A percentile compares a stretch with the other conserved stretches of the same genome.
These are phyloP conservation scores for Melanostigma gelatinosum DNA, from an alignment of 2,113 vertebrate genomes.

Conservation along the genomic window DNA sequence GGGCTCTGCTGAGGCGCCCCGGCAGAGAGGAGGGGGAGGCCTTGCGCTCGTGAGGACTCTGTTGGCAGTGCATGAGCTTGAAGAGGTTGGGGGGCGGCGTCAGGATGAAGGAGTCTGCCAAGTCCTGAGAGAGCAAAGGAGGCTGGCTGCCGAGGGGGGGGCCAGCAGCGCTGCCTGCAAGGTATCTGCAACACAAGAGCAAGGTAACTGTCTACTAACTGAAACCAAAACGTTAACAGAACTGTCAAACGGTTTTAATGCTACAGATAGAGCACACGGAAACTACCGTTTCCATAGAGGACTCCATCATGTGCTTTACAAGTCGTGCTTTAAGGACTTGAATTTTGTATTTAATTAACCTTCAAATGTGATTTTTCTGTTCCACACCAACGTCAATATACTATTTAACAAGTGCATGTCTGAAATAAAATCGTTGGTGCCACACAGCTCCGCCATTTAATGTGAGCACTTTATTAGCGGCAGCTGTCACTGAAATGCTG, in stretches of 20 bases:
- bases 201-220: constrained; percentile 54
- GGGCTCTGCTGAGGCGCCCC: constrained; percentile 90
- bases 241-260: neutral
- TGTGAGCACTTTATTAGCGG: neutral
- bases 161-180: constrained; percentile 81
- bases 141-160: constrained; percentile 74
- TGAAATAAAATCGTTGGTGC: neutral
- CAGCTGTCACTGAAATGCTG: constrained; percentile 1
- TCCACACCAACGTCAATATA: neutral
- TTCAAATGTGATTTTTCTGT: neutral
- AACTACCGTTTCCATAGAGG: neutral
- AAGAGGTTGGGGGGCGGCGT: constrained; percentile 89
- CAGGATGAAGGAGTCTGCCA: constrained; percentile 83
- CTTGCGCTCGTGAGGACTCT: constrained; percentile 83
- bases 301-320: neutral
- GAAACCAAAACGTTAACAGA: constrained; percentile 1
- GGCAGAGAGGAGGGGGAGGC: constrained; percentile 90
- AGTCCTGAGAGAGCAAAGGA: constrained; percentile 61
- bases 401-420: neutral
- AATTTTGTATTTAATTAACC: neutral
- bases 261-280: neutral
- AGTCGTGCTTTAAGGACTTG: neutral
- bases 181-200: constrained; percentile 87
- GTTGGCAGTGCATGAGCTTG: constrained; percentile 86
- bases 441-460: neutral